These are phyloP conservation scores for Stegostoma tigrinum DNA, from an alignment of 2,113 vertebrate genomes.

Conservation along the genomic window DNA sequence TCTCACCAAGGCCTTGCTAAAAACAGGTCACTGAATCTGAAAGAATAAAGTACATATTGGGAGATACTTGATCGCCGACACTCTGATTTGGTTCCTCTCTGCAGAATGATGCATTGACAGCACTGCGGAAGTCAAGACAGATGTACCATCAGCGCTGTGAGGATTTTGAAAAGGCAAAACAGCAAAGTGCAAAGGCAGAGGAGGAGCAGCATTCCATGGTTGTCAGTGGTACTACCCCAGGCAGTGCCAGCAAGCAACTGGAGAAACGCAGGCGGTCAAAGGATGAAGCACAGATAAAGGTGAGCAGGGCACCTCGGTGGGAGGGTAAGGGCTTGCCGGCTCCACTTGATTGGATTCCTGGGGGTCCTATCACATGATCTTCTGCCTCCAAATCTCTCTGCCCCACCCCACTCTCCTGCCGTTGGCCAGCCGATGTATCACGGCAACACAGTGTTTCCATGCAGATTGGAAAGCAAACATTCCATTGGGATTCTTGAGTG, in stretches of 20 bases:
- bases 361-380: neutral
- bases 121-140: conserved; percentile 71
- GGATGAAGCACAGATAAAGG: conserved; percentile 78
- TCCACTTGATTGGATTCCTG: fast-evolving
- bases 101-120: conserved; percentile 64
- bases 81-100: neutral
- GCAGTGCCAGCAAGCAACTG: conserved; percentile 65
- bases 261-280: conserved; percentile 76
- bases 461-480: neutral
- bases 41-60: neutral
- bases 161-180: conserved; percentile 71
- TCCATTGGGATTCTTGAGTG: neutral
- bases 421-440: neutral
- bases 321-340: neutral
- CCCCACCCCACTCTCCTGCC: neutral
- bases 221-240: neutral
- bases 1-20: neutral
- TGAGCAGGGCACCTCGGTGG: conserved; percentile 38
- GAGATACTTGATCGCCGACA: neutral
- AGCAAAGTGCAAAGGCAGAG: conserved; percentile 57
- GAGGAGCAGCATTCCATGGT: conserved; percentile 54
- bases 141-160: conserved; percentile 79
- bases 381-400: neutral
- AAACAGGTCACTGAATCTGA: neutral
- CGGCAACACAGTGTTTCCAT: neutral